Percentiles rank a stretch among this genome's conserved stretches.
Evolutionary conservation across 2,113 vertebrate species (phyloP).

Genomic region (Planiliza haematocheilus): DNA sequence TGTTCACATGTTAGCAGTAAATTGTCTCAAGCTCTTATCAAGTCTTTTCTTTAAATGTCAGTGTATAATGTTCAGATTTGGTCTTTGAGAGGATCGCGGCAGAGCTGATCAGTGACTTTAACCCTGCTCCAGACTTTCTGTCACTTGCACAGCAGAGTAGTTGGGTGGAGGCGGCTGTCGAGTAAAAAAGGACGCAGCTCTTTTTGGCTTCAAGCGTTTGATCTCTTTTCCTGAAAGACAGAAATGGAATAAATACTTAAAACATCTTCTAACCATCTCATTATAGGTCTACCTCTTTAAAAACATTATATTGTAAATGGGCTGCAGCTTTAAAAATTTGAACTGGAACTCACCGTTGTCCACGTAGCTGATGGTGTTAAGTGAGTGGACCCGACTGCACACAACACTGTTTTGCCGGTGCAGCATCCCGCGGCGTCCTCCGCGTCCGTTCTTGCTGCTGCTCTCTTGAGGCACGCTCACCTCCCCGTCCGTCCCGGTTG

Average conservation of each 20-base stretch:
- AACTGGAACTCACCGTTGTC: conserved; percentile 86
- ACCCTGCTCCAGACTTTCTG: conserved; percentile 86
- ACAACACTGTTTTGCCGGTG: conserved; percentile 89
- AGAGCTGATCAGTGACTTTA: conserved; percentile 66
- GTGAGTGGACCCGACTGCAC: conserved; percentile 88
- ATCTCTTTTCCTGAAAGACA: conserved; percentile 87
- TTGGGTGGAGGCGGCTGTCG: conserved; percentile 82
- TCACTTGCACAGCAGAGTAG: conserved; percentile 87
- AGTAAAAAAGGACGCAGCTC: conserved; percentile 91
- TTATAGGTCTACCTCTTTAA: no score
- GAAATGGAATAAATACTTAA: not conserved
- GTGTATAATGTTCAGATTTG: conserved; percentile 77
- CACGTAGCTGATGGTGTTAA: conserved; percentile 92
- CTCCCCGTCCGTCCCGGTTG: conserved; percentile 47
- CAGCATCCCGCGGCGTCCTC: conserved; percentile 82
- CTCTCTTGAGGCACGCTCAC: conserved; percentile 53
- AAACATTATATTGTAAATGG: no score
- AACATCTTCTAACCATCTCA: not conserved
- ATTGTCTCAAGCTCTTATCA: conserved; percentile 36
- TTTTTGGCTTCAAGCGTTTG: conserved; percentile 90
- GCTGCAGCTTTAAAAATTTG: no score
- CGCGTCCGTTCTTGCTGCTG: conserved; percentile 58
- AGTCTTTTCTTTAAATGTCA: conserved; percentile 59
- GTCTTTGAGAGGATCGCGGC: conserved; percentile 63
- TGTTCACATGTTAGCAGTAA: conserved; percentile 62